Percentiles rank a stretch among this genome's conserved stretches.
phyloP scores from a whole-genome alignment of 2,113 vertebrate species.

The Dicaeum eximium region DNA sequence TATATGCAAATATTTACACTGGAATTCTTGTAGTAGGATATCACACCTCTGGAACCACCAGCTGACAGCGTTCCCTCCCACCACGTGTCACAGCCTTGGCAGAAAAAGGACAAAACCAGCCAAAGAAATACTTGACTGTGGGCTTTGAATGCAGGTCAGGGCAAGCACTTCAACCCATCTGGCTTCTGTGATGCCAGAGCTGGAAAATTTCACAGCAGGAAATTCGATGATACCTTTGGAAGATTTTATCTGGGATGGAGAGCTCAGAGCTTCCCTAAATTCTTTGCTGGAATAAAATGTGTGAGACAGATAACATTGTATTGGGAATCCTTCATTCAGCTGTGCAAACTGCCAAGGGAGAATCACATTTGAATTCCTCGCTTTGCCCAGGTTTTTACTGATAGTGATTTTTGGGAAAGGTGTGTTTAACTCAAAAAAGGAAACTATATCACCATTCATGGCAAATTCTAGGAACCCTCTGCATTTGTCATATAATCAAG shows the following conservation, averaged over 20 bases:
- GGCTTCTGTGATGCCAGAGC: background rate
- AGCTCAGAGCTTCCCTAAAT: background rate
- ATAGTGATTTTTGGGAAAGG: background rate
- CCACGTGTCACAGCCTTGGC: background rate
- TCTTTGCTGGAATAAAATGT: background rate
- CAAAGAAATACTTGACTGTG: background rate
- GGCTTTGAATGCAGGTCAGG: background rate
- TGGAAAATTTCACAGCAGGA: background rate
- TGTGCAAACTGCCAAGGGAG: background rate
- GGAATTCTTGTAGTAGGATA: slow-evolving; percentile 17
- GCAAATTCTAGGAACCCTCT: background rate
- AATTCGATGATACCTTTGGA: background rate
- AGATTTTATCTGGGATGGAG: background rate
- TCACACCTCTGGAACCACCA: slow-evolving; percentile 35
- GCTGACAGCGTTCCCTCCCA: background rate
- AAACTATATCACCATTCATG: background rate
- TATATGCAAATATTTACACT: slow-evolving; percentile 57
- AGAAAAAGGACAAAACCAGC: background rate
- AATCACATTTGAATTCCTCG: background rate
- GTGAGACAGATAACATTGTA: background rate
- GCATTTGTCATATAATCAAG: background rate
- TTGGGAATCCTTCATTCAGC: background rate
- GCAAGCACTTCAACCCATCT: background rate
- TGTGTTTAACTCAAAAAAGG: background rate
- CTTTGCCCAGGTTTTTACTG: background rate